Evolutionary conservation across 2,113 vertebrate genomes (phyloP).

Genomic region (Ctenodactylus gundi): DNA sequence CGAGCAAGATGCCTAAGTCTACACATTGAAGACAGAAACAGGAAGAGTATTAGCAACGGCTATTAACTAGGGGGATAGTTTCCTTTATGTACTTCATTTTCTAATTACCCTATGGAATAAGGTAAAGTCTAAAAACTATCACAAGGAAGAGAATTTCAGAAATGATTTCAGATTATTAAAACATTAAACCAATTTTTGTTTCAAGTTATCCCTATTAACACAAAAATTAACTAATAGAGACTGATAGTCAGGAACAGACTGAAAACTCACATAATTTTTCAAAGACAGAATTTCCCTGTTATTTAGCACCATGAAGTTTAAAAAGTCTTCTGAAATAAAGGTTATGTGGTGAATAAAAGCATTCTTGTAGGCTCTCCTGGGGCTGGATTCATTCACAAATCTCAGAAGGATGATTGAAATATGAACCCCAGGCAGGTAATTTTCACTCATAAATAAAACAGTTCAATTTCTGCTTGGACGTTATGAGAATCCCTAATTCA

Average conservation of each 20-base stretch:
- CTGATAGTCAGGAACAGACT: neutral
- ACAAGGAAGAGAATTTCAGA: constrained; percentile 19
- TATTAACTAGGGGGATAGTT: neutral
- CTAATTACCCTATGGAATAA: neutral
- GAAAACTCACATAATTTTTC: neutral
- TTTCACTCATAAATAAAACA: constrained; percentile 6
- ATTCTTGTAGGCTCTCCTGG: neutral
- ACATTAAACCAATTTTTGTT: neutral
- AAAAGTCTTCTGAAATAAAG: constrained; percentile 41
- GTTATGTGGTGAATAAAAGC: neutral
- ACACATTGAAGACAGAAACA: neutral
- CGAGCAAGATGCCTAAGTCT: neutral
- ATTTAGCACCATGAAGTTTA: neutral
- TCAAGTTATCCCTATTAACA: constrained; percentile 47
- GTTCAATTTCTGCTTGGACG: neutral
- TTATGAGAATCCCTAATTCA: neutral
- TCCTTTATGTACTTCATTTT: neutral
- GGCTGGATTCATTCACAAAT: constrained; percentile 12
- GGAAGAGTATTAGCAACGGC: neutral
- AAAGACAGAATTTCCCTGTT: neutral
- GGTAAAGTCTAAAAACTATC: neutral
- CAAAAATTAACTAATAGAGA: constrained; percentile 58
- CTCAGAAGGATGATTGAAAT: constrained; percentile 12
- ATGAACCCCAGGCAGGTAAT: neutral
- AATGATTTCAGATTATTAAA: constrained; percentile 9